Conservation (phyloP, 2,888 invertebrate genomes). For the Mythimna albipuncta region DNA sequence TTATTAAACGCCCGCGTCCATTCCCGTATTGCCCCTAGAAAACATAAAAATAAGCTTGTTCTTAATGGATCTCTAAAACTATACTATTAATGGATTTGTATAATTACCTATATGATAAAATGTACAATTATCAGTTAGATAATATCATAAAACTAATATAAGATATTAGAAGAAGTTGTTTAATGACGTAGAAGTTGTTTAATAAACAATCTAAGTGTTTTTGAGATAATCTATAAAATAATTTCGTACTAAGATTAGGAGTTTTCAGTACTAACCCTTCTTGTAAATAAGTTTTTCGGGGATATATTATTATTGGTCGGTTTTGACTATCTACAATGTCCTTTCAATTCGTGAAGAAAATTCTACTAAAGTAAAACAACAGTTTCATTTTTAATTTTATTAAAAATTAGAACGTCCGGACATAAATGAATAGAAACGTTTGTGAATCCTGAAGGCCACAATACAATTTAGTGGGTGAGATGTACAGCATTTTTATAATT, state of each 20-base stretch:
- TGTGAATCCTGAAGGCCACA: not conserved
- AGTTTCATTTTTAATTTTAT: not conserved
- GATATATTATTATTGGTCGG: not conserved
- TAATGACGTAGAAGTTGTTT: slow-evolving; percentile 5
- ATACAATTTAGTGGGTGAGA: too few species aligned
- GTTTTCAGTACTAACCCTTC: too few species aligned
- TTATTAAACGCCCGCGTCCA: not conserved
- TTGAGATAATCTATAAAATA: not conserved
- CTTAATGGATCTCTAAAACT: slow-evolving; percentile 24
- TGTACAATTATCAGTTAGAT: slow-evolving; percentile 8
- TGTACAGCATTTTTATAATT: too few species aligned
- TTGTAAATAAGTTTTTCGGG: too few species aligned
- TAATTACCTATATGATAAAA: slow-evolving; percentile 3
- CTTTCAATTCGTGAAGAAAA: not conserved
- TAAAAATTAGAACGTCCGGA: too few species aligned
- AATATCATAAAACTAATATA: not conserved
- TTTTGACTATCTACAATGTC: not conserved
- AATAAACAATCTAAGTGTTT: not conserved
- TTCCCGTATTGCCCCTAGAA: not conserved
- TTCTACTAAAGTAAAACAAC: slow-evolving; percentile 8
- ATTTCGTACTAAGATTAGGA: not conserved
- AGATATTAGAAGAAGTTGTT: not conserved
- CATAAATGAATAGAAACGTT: not conserved
- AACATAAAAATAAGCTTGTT: not conserved
- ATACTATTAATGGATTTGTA: not conserved